Evolutionary conservation across 2,797 vertebrate species (phyloP).

Genomic region (Gymnothorax reevesii): DNA sequence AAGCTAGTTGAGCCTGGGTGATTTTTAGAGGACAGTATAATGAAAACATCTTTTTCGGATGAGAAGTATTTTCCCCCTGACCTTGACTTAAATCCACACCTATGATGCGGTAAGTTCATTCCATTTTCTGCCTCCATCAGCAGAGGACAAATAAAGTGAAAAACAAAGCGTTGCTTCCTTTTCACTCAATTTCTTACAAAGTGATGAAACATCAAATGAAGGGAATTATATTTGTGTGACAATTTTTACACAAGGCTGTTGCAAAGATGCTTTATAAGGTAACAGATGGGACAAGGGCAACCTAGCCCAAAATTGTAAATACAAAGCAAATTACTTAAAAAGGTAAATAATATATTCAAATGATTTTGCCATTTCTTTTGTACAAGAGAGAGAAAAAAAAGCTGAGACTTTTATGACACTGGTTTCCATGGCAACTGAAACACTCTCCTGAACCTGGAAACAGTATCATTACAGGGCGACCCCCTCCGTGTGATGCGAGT

Average conservation of each 20-base stretch:
- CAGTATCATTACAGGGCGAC: conserved; percentile 9
- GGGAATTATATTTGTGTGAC: too few species aligned
- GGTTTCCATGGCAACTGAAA: conserved; percentile 6
- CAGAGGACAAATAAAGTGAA: background rate
- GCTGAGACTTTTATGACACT: background rate
- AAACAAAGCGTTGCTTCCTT: background rate
- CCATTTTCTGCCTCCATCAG: background rate
- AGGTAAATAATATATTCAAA: background rate
- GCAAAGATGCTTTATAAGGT: too few species aligned
- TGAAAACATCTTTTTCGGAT: conserved; percentile 17
- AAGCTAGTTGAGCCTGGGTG: conserved; percentile 17
- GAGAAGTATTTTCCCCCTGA: conserved; percentile 20
- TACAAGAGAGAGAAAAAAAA: background rate
- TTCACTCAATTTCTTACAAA: background rate
- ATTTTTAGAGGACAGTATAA: conserved; percentile 10
- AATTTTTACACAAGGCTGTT: too few species aligned
- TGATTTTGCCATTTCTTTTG: background rate
- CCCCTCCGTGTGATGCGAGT: background rate
- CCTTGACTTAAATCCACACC: background rate
- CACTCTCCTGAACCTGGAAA: background rate
- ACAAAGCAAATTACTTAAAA: too few species aligned
- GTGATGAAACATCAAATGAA: background rate
- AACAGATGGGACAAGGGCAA: too few species aligned
- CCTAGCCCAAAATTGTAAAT: too few species aligned
- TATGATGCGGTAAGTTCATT: background rate